A percentile compares a stretch with the other conserved stretches of the same genome.
phyloP scores from a whole-genome alignment of 2,888 invertebrate genomes.

The Stenichneumon culpator region DNA sequence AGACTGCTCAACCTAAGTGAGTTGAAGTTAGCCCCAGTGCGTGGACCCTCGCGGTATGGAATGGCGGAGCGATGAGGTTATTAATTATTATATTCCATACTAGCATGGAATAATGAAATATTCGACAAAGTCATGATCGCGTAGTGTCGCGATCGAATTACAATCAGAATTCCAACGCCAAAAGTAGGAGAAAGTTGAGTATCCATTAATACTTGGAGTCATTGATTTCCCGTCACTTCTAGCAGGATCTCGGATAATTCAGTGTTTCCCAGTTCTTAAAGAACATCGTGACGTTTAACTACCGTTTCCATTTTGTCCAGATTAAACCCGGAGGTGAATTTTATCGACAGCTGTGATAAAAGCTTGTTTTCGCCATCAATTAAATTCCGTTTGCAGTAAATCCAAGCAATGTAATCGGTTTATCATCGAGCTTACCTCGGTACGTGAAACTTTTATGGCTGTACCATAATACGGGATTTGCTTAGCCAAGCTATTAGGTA shows the following conservation, averaged over 20 bases:
- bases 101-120: neutral
- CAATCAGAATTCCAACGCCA: slow-evolving; percentile 32
- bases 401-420: slow-evolving; percentile 75
- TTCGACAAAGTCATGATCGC: slow-evolving; percentile 22
- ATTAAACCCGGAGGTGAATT: neutral
- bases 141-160: slow-evolving; percentile 38
- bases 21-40: slow-evolving; percentile 76
- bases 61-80: slow-evolving; percentile 12
- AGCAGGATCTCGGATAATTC: neutral
- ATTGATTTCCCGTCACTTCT: neutral
- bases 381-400: slow-evolving; percentile 60
- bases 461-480: slow-evolving; percentile 80
- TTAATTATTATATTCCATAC: slow-evolving; percentile 16
- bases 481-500: slow-evolving; percentile 81
- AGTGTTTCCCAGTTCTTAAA: neutral
- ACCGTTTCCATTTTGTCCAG: neutral
- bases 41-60: slow-evolving; percentile 32
- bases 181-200: neutral
- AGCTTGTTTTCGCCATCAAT: slow-evolving; percentile 50
- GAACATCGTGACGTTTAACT: neutral
- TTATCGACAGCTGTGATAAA: slow-evolving; percentile 29
- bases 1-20: slow-evolving; percentile 79
- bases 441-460: slow-evolving; percentile 82
- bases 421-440: slow-evolving; percentile 78
- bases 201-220: neutral